Evolutionary conservation across 2,113 vertebrate species (phyloP).

Genomic region (Campylorhamphus procurvoides): DNA sequence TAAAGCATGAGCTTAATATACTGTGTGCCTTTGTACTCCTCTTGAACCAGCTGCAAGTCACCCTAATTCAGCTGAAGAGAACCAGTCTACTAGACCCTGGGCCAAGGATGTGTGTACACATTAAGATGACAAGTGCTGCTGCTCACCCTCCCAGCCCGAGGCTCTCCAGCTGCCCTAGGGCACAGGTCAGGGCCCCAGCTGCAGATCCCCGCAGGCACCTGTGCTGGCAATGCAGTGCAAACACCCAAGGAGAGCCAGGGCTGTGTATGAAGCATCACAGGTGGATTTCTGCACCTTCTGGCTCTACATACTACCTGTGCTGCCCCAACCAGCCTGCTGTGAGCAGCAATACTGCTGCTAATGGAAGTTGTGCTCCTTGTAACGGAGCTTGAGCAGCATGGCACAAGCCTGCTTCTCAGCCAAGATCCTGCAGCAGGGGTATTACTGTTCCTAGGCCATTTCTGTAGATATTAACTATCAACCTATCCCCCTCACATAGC

Average conservation of each 20-base stretch:
- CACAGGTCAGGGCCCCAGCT: fast-evolving
- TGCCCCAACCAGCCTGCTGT: neutral
- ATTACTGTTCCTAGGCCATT: neutral
- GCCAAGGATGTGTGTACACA: fast-evolving
- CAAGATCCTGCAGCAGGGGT: neutral
- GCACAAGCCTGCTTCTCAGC: neutral
- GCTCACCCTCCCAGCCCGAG: neutral
- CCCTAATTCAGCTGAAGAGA: neutral
- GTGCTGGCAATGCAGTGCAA: fast-evolving
- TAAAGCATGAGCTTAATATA: neutral
- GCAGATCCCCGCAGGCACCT: fast-evolving
- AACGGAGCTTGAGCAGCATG: fast-evolving
- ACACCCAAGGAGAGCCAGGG: fast-evolving
- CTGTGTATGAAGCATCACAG: fast-evolving
- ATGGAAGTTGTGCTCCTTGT: fast-evolving
- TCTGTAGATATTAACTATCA: neutral
- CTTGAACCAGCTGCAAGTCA: neutral
- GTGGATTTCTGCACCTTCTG: neutral
- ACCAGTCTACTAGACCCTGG: neutral
- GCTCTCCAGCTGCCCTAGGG: neutral
- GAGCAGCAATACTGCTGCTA: neutral
- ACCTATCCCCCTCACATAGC: neutral
- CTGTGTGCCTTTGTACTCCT: neutral
- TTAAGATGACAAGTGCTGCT: fast-evolving
- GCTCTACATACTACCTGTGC: fast-evolving